Evolutionary conservation across 2,113 vertebrate species (phyloP), one percentile per base, ranked within the genome.

Genomic region (Petromus typicus): DNA sequence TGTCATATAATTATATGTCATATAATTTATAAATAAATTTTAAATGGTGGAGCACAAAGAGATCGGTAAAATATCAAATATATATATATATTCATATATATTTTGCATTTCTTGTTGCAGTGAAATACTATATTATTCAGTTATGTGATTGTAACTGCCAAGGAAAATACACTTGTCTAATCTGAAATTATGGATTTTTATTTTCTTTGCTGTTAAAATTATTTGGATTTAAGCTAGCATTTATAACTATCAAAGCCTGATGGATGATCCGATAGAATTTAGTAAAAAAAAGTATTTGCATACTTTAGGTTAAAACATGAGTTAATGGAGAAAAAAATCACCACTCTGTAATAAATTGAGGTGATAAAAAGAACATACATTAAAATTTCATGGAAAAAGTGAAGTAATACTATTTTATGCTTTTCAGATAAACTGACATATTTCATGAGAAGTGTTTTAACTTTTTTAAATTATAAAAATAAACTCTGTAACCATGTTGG

Each of bases 21-120:
- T 92, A 96, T 85, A 93, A 71, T 59, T 96, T 97, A 97, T 61
- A 97, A 98, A 97, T 97, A 98, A 96, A 86, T 92, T 98, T 97
- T 97, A 90, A 97, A 98, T 97, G 91, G 89, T 95, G 92, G 91
- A 95, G 45, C 90, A 98, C 92, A 98, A 95, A 98, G 96, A 97
- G 63, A 91, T 91, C 86, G 97, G 92, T 97, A 96, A 98, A 97
- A 96, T 76, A 98, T 98, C 91, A 98, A 97, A 69, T 66, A 27
- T 20, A 86, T 43, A 78, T 20, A 30, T 57, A 69, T 61, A 64
- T 11, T 43, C 0, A 84, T 18, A 86, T 20, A 81, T 43, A 76
- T 73, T 59, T 34, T 89, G 54, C 76, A 88, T 97, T 98, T 98
- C n/a, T 96, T 97, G 94, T 95, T 96, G 86, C 23, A 0, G 40